Conservation (phyloP, 2,797 vertebrate genomes). For the Syngnathus acus region DNA sequence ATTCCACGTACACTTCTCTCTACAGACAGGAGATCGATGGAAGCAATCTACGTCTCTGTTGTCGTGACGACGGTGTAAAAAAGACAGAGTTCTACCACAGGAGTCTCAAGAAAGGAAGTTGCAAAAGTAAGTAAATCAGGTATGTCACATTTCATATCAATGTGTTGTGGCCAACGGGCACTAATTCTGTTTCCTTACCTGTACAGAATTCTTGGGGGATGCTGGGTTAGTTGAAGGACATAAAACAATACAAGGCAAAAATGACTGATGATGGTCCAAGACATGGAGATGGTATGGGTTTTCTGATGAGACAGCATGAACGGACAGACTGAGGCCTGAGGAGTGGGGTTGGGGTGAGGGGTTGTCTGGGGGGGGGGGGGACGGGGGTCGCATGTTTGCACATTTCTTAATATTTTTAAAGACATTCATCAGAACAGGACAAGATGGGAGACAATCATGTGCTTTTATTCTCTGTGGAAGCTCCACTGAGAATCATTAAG, state of each 20-base stretch:
- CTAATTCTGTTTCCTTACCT: conserved; percentile 51
- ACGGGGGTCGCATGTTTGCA: conserved; percentile 24
- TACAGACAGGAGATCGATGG: conserved; percentile 55
- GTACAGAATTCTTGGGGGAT: conserved; percentile 38
- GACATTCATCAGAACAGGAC: conserved; percentile 26
- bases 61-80: not conserved
- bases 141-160: not conserved
- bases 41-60: conserved; percentile 40
- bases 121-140: not conserved
- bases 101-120: not conserved
- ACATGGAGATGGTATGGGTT: conserved; percentile 46
- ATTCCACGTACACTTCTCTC: conserved; percentile 20
- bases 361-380: no score
- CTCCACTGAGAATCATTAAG: conserved; percentile 8
- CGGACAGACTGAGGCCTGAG: not conserved
- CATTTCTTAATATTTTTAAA: conserved; percentile 13
- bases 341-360: no score
- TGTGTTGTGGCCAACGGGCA: not conserved
- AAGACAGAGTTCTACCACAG: not conserved
- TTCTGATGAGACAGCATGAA: conserved; percentile 35
- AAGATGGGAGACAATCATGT: conserved; percentile 16
- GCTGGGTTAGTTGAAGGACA: conserved; percentile 22
- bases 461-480: conserved; percentile 20
- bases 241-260: conserved; percentile 28
- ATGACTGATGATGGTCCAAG: conserved; percentile 42